Evolutionary conservation across 1,140 invertebrate genomes (phyloP), one percentile per base, ranked within the genome.

Genomic region (Drosophila fuyamai): DNA sequence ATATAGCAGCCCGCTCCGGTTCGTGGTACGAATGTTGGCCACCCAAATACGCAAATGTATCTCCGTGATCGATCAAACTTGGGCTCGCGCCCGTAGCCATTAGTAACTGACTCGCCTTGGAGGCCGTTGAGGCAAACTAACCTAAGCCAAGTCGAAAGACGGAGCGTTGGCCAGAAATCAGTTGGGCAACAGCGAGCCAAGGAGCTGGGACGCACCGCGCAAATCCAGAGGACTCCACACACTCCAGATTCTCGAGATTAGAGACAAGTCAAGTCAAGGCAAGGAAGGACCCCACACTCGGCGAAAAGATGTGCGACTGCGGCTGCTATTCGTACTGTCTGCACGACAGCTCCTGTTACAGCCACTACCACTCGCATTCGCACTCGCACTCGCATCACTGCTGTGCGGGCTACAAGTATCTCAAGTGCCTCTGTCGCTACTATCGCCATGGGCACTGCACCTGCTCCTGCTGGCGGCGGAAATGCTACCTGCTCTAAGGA

Each of bases 31-130:
- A 71, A 74, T 76, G 66, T 88, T 72, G 76, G 76, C 62, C 79
- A 86, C 83, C 79, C 76, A 86, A 88, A 88, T 89, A 89, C 84
- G 84, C 84, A 89, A 89, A 89, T 84, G 61, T 63, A 78, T 58
- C 68, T 58, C 44, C 44, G 48, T 13, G 53, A 88, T 88, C 68
- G 84, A 88, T 80, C 84, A 88, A 88, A 88, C 84, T 38, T 4
- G 8, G n/a, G 58, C 68, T 53, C 48, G 35, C 60, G 47, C 3
- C 18, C 61, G 56, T 62, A 68, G 77, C 73, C 10, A 35, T 18
- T 14, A 8, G 44, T 7, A n/a, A 43, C 27, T 41, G 12, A 44
- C 13, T 59, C 27, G 36, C 51, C 48, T 75, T 80, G 59, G 62
- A 70, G 77, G 77, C 74, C 74, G 29, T 59, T 3, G 32, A 36